Evolutionary conservation across 2,888 invertebrate species (phyloP).

Genomic region (Agrotis clavis): DNA sequence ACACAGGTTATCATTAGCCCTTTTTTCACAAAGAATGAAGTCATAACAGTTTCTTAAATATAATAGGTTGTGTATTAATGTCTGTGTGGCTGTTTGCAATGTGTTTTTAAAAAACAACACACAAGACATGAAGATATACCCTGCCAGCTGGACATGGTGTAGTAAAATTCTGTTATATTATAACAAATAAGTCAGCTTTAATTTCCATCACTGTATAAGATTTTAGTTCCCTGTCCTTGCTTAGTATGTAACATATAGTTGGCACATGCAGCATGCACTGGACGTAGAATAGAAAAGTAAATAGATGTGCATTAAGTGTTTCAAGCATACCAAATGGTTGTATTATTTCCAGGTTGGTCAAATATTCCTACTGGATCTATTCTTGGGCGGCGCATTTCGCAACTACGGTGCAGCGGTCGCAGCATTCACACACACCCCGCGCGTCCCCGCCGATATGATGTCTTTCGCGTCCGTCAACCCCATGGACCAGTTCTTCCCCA

Average conservation of each 20-base stretch:
- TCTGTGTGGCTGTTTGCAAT: too few species aligned
- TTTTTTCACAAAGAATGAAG: too few species aligned
- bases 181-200: not conserved
- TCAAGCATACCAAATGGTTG: not conserved
- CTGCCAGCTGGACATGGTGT: not conserved
- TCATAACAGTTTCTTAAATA: too few species aligned
- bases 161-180: not conserved
- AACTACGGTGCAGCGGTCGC: conserved; percentile 91
- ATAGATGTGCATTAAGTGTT: not conserved
- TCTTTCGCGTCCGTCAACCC: conserved; percentile 90
- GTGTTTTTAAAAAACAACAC: too few species aligned
- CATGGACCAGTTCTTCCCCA: conserved; percentile 93
- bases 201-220: not conserved
- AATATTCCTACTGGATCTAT: conserved; percentile 93
- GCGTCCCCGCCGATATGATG: conserved; percentile 70
- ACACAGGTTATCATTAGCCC: too few species aligned
- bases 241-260: not conserved
- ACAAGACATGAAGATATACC: not conserved
- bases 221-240: not conserved
- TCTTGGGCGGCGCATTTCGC: conserved; percentile 92
- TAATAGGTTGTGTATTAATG: too few species aligned
- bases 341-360: conserved; percentile 91
- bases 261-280: conserved; percentile 14
- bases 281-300: not conserved
- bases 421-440: conserved; percentile 84